phyloP scores from a whole-genome alignment of 2,113 vertebrate species.

The Chlamydotis undulata region DNA sequence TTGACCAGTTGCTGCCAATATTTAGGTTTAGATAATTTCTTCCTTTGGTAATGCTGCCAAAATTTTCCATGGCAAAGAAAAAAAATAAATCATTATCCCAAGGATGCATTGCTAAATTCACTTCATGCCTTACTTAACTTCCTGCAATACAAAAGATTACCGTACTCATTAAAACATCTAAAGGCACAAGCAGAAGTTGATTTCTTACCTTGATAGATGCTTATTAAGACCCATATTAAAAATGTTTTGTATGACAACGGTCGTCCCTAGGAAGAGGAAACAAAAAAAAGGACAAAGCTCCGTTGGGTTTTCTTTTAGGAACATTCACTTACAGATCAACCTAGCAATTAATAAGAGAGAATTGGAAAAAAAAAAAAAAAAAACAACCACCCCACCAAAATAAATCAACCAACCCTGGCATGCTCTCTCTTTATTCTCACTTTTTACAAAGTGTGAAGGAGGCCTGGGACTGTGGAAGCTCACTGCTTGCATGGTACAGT shows the following conservation, averaged over 20 bases:
- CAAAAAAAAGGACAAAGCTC: neutral
- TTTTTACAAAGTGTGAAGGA: neutral
- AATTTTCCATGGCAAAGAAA: neutral
- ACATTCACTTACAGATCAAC: neutral
- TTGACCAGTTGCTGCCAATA: neutral
- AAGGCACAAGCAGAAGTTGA: neutral
- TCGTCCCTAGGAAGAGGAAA: conserved; percentile 80
- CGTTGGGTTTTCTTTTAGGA: neutral
- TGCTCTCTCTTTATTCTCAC: no score
- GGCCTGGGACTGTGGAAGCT: neutral
- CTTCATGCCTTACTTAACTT: neutral
- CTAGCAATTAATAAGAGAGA: neutral
- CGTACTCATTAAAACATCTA: neutral
- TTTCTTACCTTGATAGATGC: conserved; percentile 97
- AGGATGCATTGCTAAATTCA: neutral
- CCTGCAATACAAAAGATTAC: neutral
- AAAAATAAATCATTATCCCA: neutral
- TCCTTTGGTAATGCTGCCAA: neutral
- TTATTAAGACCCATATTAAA: conserved; percentile 96
- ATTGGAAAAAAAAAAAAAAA: neutral
- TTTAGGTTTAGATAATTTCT: neutral
- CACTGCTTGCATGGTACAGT: neutral
- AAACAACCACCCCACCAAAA: no score
- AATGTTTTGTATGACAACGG: conserved; percentile 96
- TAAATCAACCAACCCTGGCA: no score